Base-by-base conservation (phyloP, 2,113 vertebrate species). In the Aspidoscelis tigris region DNA sequence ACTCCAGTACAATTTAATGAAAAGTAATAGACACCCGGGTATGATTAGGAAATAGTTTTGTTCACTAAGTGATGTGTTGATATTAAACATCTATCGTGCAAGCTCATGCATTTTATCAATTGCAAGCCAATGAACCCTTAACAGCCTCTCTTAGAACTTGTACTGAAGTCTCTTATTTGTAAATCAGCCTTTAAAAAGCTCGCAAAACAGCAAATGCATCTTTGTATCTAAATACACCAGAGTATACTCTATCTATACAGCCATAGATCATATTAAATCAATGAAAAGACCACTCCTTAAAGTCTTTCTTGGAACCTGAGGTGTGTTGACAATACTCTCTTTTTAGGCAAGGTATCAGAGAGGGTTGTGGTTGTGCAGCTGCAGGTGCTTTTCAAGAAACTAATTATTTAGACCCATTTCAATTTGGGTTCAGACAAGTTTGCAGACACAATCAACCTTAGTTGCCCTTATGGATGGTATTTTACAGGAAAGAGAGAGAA, bases 1-100 rank as follows among this genome's bases (percentile, higher is more conserved):
- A 79, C 81, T 84, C 61, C 7, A 33, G 47, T 76, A 90, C 55
- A 91, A 88, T 92, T 93, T 91, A 90, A 75, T 68, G 43, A 86
- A 74, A 71, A 88, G 75, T 78, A 89, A 92, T 75, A 88, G 92
- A 88, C 86, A 82, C 81, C 72, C 21, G 53, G 70, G 55, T 91
- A 74, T 87, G 88, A 16, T 26, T 47, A 90, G 43, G 41, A 86
- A 87, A 86, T 55, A 86, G 24, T 70, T 89, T 80, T 84, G 2
- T 92, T 89, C 80, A 74, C 83, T 73, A 0, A 14, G 8, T 66
- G 8, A 21, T 66, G 16, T 18, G 61, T 21, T 41, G 47, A 90
- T 78, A 79, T 4, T 65, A 81, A 90, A 86, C 33, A 12, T 70
- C 72, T 58, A 88, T 43, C 0, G 0, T 33, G 83, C 20, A 44